Evolutionary conservation across 2,113 vertebrate genomes (phyloP).

Genomic region (Callipepla californica): DNA sequence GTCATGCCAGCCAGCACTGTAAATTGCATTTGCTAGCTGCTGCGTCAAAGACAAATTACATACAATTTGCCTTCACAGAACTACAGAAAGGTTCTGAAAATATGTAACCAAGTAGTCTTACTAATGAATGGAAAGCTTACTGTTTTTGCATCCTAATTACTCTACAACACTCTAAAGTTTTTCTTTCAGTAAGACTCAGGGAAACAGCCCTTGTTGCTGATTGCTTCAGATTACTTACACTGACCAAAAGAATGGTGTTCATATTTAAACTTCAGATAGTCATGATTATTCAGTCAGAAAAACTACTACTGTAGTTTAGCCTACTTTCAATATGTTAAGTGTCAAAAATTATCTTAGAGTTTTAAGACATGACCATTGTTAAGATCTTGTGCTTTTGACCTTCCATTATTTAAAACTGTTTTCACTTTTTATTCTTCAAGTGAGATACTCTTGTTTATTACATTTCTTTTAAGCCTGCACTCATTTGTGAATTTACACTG

Average conservation of each 20-base stretch:
- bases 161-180: background rate
- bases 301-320: background rate
- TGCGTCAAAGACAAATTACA: background rate
- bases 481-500: background rate
- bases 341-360: background rate
- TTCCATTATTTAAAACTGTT: background rate
- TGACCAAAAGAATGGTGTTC: background rate
- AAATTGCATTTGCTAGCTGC: background rate
- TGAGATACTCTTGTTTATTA: background rate
- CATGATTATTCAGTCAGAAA: background rate
- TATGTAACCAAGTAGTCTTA: background rate
- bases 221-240: background rate
- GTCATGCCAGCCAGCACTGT: background rate
- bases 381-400: background rate
- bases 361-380: background rate
- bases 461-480: background rate
- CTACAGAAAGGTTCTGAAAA: conserved; percentile 4
- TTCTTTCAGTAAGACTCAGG: background rate
- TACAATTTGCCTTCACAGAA: background rate
- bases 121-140: background rate
- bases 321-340: background rate
- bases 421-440: background rate
- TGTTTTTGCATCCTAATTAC: background rate
- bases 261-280: background rate
- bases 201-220: background rate